Base-by-base conservation (phyloP, 1,140 invertebrate genomes). In the Cotesia typhae region DNA sequence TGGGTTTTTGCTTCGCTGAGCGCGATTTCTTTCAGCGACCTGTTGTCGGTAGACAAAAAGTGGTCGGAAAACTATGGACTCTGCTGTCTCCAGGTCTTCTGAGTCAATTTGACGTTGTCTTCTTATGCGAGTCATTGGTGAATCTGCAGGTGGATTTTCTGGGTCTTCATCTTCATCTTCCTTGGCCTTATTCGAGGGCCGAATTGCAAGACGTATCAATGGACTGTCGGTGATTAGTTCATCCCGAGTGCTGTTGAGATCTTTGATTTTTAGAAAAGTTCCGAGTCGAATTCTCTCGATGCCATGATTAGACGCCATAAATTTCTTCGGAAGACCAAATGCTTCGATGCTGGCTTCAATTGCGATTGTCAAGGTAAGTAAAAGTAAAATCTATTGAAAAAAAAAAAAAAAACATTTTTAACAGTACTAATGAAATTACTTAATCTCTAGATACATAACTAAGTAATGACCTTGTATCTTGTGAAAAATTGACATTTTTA, bases 11-110 rank as follows among this genome's bases (percentile, higher is more conserved):
- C 55, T 51, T 17, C 28, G 12, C 3, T 73, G 14, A 35, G 20
- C 7, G 0, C 38, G 67, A 51, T 82, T 75, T 71, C 75, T 76
- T 4, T 74, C 70, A 3, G 75, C 80, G 17, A 80, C 28, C 61
- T 85, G 82, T n/a, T 85, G 81, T 17, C 84, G 81, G 57, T 85
- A 84, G 1, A 81, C 83, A 28, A 86, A 86, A 1, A 86, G 65
- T 6, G 82, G 84, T 41, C 84, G 79, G 57, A 86, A 86, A 1
- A 86, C 77, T 36, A 82, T 85, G 0, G 79, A 57, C 47, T 85
- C 83, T 6, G 80, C 76, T 0, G 71, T 76, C 6, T 79, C 71
- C 5, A 82, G 69, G 41, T 85, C 81, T 0, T 80, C 41, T 17
- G 70, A 67, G 38, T 79, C 4, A 4, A 72, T 61, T 10, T 79